Evolutionary conservation across 2,888 invertebrate genomes (phyloP), one percentile per base, ranked within the genome.

Genomic region (Zhuqinia jingwanae): DNA sequence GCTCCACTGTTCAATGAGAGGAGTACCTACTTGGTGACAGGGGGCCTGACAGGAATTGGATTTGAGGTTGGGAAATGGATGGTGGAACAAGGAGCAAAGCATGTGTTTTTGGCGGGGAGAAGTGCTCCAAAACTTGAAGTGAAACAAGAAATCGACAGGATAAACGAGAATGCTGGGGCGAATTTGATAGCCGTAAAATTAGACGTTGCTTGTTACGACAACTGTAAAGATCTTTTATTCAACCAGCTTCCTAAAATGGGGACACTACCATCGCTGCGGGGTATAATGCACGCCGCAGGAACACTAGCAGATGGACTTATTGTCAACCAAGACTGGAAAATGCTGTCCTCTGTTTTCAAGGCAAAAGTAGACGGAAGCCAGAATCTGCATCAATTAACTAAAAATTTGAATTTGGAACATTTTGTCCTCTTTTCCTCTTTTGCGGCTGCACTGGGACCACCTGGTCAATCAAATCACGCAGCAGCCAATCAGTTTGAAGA

Each of bases 351-450:
- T 0, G 45, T 65, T 0, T 75, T 79, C 13, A 45, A 75, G 0
- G 17, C 87, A 13, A 87, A 87, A 60, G 73, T 87, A 5, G 50
- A 68, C 0, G 87, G 87, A 1, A 60, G 70, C 0, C 30, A 58
- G 58, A 87, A 87, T 36, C 25, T 87, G 13, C 83, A 87, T 20
- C 45, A 63, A 15, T 1, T 75, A 13, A 87, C 83, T 0, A 60
- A 50, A 53, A 13, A 53, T 11, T 13, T 30, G 17, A 30, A 17
- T 3, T 56, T 79, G 1, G 87, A 87, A 56, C 81, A 87, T 42
- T 87, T 87, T 60, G 84, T 87, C 13, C 3, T 81, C 11, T 87
- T 63, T 27, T 87, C 87, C 1, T 80, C 80, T 6, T 42, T 84
- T 6, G 79, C 82, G 13, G 60, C 78, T 13, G 1, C 20, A 8